Percentiles rank a stretch among this genome's conserved stretches.
Evolutionary conservation across 2,888 invertebrate species (phyloP).

Genomic region (Lasioglossum vierecki): DNA sequence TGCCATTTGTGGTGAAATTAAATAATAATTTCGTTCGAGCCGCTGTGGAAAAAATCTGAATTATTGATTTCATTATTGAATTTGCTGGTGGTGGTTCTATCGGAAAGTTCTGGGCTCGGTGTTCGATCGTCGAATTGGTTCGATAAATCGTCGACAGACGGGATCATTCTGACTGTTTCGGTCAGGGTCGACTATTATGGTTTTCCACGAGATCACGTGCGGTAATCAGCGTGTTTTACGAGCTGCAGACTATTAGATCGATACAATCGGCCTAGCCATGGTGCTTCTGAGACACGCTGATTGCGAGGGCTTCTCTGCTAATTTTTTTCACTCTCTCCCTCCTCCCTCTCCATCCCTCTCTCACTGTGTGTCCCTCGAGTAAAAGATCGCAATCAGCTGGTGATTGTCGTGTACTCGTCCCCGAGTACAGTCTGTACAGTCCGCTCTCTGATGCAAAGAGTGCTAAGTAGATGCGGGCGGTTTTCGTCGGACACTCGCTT

Average conservation of each 20-base stretch:
- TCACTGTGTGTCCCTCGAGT: background rate
- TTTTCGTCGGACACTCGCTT: background rate
- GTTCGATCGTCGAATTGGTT: constrained; percentile 12
- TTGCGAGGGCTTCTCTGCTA: constrained; percentile 38
- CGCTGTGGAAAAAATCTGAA: background rate
- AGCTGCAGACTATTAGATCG: constrained; percentile 47
- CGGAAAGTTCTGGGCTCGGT: background rate
- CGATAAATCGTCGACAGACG: constrained; percentile 28
- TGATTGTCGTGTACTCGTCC: constrained; percentile 49
- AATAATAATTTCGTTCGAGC: background rate
- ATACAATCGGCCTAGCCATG: constrained; percentile 34
- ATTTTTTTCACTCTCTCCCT: constrained; percentile 27
- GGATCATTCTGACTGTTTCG: constrained; percentile 12
- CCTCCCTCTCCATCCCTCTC: background rate
- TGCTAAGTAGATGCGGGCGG: constrained; percentile 12
- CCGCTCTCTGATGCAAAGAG: constrained; percentile 17
- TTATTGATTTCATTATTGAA: background rate
- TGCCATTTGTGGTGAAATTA: background rate
- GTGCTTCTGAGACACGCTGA: constrained; percentile 48
- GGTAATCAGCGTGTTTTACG: constrained; percentile 52
- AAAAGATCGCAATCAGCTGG: constrained; percentile 53
- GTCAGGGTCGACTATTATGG: constrained; percentile 48
- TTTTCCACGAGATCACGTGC: constrained; percentile 53
- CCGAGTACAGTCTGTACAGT: constrained; percentile 7
- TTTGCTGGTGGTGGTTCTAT: background rate